Base-by-base conservation (phyloP, 1,140 invertebrate genomes). In the Stenopsyche tienmushanensis region DNA sequence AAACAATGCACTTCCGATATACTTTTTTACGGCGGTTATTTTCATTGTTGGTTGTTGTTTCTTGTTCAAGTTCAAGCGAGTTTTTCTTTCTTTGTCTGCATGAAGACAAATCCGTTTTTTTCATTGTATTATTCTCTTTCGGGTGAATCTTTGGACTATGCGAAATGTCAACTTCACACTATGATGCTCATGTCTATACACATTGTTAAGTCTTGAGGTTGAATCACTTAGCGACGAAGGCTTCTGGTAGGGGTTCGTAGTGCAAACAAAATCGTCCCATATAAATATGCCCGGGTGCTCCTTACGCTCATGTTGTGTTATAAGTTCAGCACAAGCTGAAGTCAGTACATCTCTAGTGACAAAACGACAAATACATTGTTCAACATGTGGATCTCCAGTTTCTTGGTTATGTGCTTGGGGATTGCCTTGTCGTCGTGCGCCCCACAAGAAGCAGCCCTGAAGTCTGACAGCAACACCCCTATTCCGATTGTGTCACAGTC, bases 261-360 rank as follows among this genome's bases (percentile, higher is more conserved):
- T 78, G 78, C 76, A 80, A 80, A 81, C 78, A 80, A 72, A 77
- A 77, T 75, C 76, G 66, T 73, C 76, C 80, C 79, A 80, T 79
- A 79, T 81, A 81, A 79, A 81, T 70, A 62, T 66, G 49, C 54
- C 62, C 47, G 64, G 63, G 53, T 44, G 18, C 47, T 54, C 24
- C 49, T 64, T 49, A 47, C 25, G 50, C 29, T 62, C 62, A 63
- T 50, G 65, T 70, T 59, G 54, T 53, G 62, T 45, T 55, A 7
- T 18, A 24, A 64, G 64, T 66, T 60, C 50, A 60, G 42, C 47
- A 49, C 67, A 42, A 65, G 54, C 24, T 39, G 42, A 44, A 7
- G 39, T 49, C 39, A 13, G 24, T 15, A 45, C 23, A 18, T 34
- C 24, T 20, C 17, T 47, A n/a, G n/a, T 18, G 7, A 21, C 53